phyloP scores from a whole-genome alignment of 2,113 vertebrate genomes.

The Delphinus delphis region DNA sequence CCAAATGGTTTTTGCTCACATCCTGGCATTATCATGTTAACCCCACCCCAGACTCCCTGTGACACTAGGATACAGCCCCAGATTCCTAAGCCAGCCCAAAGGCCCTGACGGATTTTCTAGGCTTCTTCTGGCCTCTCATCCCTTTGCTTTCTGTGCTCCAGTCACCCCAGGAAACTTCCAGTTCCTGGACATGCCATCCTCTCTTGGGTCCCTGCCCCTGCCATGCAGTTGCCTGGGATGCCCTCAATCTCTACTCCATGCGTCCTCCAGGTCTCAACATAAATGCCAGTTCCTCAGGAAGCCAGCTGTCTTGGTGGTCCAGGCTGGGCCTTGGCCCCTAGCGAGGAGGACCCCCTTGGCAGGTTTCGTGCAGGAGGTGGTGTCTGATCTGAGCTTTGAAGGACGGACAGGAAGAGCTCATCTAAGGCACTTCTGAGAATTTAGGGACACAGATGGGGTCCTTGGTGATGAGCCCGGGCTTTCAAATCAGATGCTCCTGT shows the following conservation, averaged over 20 bases:
- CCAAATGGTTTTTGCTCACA: not conserved
- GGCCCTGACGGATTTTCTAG: not conserved
- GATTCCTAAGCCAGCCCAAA: not conserved
- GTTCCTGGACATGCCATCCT: accelerated
- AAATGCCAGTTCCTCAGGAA: not conserved
- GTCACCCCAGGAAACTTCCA: not conserved
- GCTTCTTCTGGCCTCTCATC: not conserved
- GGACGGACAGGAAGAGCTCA: not conserved
- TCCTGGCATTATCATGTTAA: not conserved
- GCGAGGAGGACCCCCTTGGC: not conserved
- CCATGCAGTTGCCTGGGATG: not conserved
- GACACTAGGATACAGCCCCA: not conserved
- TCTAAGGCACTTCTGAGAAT: not conserved
- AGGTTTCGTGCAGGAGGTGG: not conserved
- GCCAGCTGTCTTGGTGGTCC: not conserved
- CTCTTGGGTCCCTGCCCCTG: not conserved
- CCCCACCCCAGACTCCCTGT: not conserved
- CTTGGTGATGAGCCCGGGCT: not conserved
- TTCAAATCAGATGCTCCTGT: not conserved
- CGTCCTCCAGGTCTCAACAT: not conserved
- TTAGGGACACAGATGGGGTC: not conserved
- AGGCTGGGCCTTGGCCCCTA: not conserved
- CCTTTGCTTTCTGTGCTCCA: not conserved
- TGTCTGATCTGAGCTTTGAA: not conserved
- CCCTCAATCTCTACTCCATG: too few species aligned